Base-by-base conservation (phyloP, 2,888 invertebrate genomes). In the Drosophila subquinaria region DNA sequence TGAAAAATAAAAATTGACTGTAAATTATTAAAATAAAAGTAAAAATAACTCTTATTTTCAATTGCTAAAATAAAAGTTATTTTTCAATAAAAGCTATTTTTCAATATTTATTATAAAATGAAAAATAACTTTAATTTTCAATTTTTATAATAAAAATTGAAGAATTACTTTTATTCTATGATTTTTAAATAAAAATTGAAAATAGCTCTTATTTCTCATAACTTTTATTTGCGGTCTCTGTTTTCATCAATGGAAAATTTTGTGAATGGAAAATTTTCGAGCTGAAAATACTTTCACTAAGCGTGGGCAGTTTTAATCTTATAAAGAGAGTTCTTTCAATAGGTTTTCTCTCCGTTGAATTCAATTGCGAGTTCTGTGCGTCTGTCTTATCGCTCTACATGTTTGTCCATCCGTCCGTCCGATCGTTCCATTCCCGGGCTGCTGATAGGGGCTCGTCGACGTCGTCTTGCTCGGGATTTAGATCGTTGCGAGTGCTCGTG, bases 401-500 rank as follows among this genome's bases (percentile, higher is more conserved):
- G 30, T 36, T 4, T 47, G 48, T 38, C 27, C 33, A 17, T 13
- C 42, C 4, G 60, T 45, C 42, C 4, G 63, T 45, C 38, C 45
- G 47, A 38, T 20, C 45, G 52, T 11, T 13, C 30, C 13, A 52
- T 27, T 47, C 55, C 55, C 43, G 67, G 50, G 71, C 72, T 61
- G 81, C 81, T 77, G 79, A 77, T 83, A 87, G 84, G 64, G 67
- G 75, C 77, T 52, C 61, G 76, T 64, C 69, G 72, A 56, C 67
- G 71, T 59, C 69, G 57, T 64, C 35, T 61, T 42, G 67, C 64
- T 69, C 27, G 20, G 78, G 79, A 77, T 90, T 59, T 76, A 91
- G 91, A 91, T 90, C 73, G 84, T 70, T 83, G 83, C 77, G 62
- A 88, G 76, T 80, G 70, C 81, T 91, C 81, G 79, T 68, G 73